Base-by-base conservation (phyloP, 2,113 vertebrate genomes). In the Leptobrachium leishanense region DNA sequence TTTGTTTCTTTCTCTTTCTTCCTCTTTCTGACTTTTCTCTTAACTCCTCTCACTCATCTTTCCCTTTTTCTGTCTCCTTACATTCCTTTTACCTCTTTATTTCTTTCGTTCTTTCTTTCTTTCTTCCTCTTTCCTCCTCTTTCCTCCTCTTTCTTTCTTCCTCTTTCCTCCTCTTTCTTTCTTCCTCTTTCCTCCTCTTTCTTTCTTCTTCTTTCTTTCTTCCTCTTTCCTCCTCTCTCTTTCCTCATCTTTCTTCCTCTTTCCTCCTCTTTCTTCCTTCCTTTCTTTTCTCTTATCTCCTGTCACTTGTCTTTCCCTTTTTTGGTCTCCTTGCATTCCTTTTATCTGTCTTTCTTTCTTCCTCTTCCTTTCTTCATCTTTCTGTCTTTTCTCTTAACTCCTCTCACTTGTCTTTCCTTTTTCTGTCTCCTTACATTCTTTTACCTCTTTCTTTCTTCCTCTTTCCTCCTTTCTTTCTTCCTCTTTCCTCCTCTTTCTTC, bases 181-280 rank as follows among this genome's bases (percentile, higher is more conserved):
- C n/a, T n/a, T n/a, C n/a, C n/a, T n/a, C n/a, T n/a, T 2, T 69
- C 65, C 85, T 68, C 59, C 76, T 82, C 44, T 63, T 63, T 68
- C 62, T 63, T 75, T 68, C 68, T 67, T 77, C 66, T 8, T 8
- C 12, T 63, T 42, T 12, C 11, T 40, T 20, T 3, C 2, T 5
- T 15, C 13, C 12, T 10, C 20, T 39, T n/a, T 65, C 10, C 20
- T 10, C 8, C 44, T 46, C 44, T 46, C 44, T 46, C 44, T 46
- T 46, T 2, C 13, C 44, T 5, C 44, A 46, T 5, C 44, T 46
- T 5, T 46, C 55, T 5, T 12, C 55, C 15, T 59, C 55, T 11
- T n/a, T 59, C 55, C 42, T 5, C 40, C 50, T 53, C 50, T 53
- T 53, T n/a, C n/a, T n/a, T n/a, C n/a, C n/a, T n/a, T n/a, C n/a